Evolutionary conservation across 2,113 vertebrate species (phyloP).

Genomic region (Pardalotus punctatus): DNA sequence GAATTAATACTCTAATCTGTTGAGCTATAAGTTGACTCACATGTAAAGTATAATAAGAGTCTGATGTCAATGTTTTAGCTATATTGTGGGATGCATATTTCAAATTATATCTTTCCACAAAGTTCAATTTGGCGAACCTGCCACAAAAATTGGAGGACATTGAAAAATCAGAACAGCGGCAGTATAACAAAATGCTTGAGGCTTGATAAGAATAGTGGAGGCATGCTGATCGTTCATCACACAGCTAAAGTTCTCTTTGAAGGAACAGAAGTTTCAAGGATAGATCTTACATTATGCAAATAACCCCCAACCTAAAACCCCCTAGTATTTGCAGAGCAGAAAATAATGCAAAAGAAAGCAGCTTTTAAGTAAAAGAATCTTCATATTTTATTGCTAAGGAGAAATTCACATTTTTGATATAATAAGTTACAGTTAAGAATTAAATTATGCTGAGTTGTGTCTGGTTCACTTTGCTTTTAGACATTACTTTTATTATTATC

Average conservation of each 20-base stretch:
- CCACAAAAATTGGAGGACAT: background rate
- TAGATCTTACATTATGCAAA: background rate
- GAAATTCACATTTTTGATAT: background rate
- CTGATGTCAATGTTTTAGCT: background rate
- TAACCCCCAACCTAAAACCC: accelerated
- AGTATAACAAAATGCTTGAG: background rate
- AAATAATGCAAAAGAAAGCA: background rate
- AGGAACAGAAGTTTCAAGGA: background rate
- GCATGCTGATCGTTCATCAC: background rate
- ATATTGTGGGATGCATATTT: background rate
- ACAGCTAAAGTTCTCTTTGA: background rate
- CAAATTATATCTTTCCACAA: background rate
- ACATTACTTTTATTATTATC: background rate
- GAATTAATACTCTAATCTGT: background rate
- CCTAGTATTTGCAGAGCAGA: background rate
- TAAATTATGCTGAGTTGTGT: background rate
- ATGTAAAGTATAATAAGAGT: background rate
- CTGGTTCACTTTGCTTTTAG: background rate
- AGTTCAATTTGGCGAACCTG: background rate
- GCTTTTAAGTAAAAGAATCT: background rate
- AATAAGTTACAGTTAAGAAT: background rate
- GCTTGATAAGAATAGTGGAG: background rate
- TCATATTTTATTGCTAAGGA: background rate
- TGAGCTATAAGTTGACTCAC: background rate
- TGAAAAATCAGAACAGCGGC: background rate